Conservation (phyloP, 2,797 vertebrate species). For the Streptopelia turtur region DNA sequence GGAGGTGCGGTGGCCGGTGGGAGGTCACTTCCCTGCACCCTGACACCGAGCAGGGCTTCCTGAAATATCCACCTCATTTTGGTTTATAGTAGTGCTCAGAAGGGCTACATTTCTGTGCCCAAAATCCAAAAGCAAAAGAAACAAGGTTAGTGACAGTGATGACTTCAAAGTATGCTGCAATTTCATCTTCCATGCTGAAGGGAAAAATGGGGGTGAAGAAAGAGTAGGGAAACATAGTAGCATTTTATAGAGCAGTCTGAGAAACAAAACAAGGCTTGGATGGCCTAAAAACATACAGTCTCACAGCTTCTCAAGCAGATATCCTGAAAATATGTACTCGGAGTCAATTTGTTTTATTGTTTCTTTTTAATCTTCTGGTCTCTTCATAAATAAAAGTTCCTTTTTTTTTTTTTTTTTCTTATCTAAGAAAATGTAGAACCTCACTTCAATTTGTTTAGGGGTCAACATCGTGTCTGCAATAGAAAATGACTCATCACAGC, state of each 20-base stretch:
- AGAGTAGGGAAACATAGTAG: background rate
- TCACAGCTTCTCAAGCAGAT: background rate
- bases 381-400: background rate
- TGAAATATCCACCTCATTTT: background rate
- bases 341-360: background rate
- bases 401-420: background rate
- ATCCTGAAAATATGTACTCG: background rate
- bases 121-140: background rate
- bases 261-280: background rate
- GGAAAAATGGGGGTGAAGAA: background rate
- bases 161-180: background rate
- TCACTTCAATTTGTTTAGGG: background rate
- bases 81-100: background rate
- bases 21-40: too few relatives aligned
- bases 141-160: background rate
- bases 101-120: background rate
- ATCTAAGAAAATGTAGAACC: background rate
- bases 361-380: background rate
- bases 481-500: background rate
- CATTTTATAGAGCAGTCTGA: background rate
- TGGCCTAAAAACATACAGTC: background rate
- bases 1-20: accelerated
- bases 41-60: background rate
- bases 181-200: background rate
- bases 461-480: background rate